A percentile compares a stretch with the other conserved stretches of the same genome.
Evolutionary conservation across 2,888 invertebrate genomes (phyloP).

Genomic region (Caenorhabditis plicata): DNA sequence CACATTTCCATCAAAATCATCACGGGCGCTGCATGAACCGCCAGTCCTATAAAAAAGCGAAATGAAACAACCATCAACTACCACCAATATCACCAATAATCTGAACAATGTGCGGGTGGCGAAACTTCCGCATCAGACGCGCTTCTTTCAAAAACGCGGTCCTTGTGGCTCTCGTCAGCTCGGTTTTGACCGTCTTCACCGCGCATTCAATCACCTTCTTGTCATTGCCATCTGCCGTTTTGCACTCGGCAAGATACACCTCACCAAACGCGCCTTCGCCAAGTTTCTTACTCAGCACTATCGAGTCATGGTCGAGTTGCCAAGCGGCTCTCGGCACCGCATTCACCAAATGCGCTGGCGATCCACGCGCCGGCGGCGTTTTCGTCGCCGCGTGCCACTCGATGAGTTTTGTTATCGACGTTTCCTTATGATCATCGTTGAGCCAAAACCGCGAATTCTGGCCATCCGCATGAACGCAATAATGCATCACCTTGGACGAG

Average conservation of each 20-base stretch:
- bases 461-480: constrained; percentile 18
- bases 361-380: no score
- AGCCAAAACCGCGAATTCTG: constrained; percentile 27
- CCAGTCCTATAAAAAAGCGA: constrained; percentile 17
- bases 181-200: constrained; percentile 57
- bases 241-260: constrained; percentile 46
- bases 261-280: constrained; percentile 62
- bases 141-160: constrained; percentile 60
- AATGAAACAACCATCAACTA: not conserved
- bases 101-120: constrained; percentile 53
- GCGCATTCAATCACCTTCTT: constrained; percentile 56
- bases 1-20: constrained; percentile 61
- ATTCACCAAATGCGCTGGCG: no score
- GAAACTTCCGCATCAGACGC: constrained; percentile 54
- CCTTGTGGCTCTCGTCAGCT: constrained; percentile 43
- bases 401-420: constrained; percentile 11
- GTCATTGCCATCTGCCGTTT: constrained; percentile 19
- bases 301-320: constrained; percentile 52
- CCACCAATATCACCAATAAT: constrained; percentile 45
- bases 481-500: no score
- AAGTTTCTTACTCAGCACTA: constrained; percentile 48
- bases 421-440: constrained; percentile 37
- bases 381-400: constrained; percentile 21
- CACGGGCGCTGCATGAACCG: constrained; percentile 58
- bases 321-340: constrained; percentile 36